These are phyloP conservation scores for Heliangelus exortis DNA, from an alignment of 2,797 vertebrate species.

Conservation along the genomic window DNA sequence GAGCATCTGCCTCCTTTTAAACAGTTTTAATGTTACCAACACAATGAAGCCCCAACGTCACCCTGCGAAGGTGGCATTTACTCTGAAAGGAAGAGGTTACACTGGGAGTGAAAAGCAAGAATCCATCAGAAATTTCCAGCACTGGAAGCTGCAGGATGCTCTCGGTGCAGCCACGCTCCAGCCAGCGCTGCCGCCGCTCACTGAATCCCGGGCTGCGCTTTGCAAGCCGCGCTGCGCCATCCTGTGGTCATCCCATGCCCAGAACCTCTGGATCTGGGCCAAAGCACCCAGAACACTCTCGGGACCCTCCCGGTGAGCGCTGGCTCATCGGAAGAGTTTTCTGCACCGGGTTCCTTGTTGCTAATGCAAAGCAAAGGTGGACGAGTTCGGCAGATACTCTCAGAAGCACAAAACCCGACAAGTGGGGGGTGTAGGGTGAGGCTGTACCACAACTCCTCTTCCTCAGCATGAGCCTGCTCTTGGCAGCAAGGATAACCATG, in stretches of 20 bases:
- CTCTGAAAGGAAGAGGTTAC: background rate
- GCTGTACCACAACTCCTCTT: background rate
- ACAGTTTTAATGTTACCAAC: background rate
- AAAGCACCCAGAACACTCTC: accelerated
- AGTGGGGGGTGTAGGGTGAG: background rate
- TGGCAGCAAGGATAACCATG: accelerated
- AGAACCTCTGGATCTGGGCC: accelerated
- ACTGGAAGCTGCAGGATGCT: background rate
- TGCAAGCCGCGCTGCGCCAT: constrained; percentile 37
- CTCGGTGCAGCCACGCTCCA: accelerated
- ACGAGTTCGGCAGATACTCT: background rate
- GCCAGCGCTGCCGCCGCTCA: accelerated
- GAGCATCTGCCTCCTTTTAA: background rate
- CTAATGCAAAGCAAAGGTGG: background rate
- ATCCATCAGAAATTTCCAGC: background rate
- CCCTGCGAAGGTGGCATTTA: background rate
- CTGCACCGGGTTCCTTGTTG: accelerated
- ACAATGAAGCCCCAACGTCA: background rate
- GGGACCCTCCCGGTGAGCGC: background rate
- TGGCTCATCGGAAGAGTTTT: accelerated
- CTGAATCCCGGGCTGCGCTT: accelerated
- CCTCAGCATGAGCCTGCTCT: background rate
- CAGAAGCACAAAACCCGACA: accelerated
- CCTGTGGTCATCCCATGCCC: constrained; percentile 21
- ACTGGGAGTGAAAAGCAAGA: background rate